Base-by-base conservation (phyloP, 2,888 invertebrate species). In the Epinotia bilunana region DNA sequence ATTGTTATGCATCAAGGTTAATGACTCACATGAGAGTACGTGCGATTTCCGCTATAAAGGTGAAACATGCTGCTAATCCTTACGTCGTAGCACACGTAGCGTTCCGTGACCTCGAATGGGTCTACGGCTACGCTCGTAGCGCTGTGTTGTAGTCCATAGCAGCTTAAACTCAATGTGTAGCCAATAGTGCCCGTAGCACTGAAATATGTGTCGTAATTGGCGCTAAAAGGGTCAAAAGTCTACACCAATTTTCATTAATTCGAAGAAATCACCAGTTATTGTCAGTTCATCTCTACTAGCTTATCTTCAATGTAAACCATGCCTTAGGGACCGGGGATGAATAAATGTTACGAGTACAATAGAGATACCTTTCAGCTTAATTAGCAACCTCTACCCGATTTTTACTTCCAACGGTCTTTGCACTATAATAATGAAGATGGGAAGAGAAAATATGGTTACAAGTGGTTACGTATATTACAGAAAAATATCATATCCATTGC, bases 341-440 rank as follows among this genome's bases (percentile, higher is more conserved):
- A 55, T 71, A 62, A 62, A 53, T 61, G 53, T 39, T 13, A 28
- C 2, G 23, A 28, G 23, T 28, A 68, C 55, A 68, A 67, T 61
- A 55, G 61, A 61, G 69, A 58, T 63, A 58, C 39, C 70, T 58
- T 70, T 74, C 53, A 60, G 39, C 33, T 20, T 74, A 64, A 74
- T 74, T 63, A 74, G 70, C 63, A 23, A 60, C 18, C 49, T 68
- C 70, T 64, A 64, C 64, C 64, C 57, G 68, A 73, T 64, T 70
- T 68, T 57, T 64, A 64, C 63, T 74, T 20, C 3, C 49, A n/a
- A 46, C 11, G 13, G 13, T 39, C 39, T 5, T 63, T n/a, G 61
- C 43, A 28, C 46, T 61, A 28, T 11, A 46, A 63, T 57, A 74
- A 69, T 46, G 28, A 5, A n/a, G 20, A 39, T 23, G 57, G 6